Conservation (phyloP, 2,797 vertebrate species). For the Nasua narica region DNA sequence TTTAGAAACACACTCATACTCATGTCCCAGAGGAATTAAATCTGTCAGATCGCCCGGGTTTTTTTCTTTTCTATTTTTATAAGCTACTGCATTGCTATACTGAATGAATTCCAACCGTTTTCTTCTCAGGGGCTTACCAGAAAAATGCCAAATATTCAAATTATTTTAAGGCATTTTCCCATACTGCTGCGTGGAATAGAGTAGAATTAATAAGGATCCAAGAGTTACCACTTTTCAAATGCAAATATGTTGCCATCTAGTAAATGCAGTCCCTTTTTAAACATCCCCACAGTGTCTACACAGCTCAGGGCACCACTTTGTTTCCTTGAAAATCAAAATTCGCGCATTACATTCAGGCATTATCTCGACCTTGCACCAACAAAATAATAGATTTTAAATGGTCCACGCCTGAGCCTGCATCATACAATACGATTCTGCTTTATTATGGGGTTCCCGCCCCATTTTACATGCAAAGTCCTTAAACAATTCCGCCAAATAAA, state of each 20-base stretch:
- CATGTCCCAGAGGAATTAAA: conserved; percentile 60
- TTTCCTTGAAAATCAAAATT: conserved; percentile 60
- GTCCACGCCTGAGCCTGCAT: background rate
- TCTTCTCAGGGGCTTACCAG: conserved; percentile 80
- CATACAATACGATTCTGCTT: background rate
- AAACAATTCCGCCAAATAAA: background rate
- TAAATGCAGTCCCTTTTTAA: conserved; percentile 63
- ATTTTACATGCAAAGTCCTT: background rate
- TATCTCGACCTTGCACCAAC: conserved; percentile 37
- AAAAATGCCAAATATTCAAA: conserved; percentile 82
- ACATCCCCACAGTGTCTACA: conserved; percentile 16
- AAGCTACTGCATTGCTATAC: conserved; percentile 80
- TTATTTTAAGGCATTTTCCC: conserved; percentile 79
- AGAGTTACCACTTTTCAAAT: conserved; percentile 79
- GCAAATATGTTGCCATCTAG: conserved; percentile 68
- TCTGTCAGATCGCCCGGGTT: conserved; percentile 63
- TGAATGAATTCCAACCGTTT: conserved; percentile 82
- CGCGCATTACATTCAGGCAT: conserved; percentile 39
- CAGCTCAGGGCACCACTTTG: conserved; percentile 49
- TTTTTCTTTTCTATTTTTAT: conserved; percentile 81
- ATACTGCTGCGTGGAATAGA: conserved; percentile 66
- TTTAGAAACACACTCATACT: background rate
- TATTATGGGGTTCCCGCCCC: background rate
- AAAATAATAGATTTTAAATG: conserved; percentile 10
- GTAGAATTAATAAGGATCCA: conserved; percentile 76